Base-by-base conservation (phyloP, 2,888 invertebrate genomes). In the Melieria omissa region DNA sequence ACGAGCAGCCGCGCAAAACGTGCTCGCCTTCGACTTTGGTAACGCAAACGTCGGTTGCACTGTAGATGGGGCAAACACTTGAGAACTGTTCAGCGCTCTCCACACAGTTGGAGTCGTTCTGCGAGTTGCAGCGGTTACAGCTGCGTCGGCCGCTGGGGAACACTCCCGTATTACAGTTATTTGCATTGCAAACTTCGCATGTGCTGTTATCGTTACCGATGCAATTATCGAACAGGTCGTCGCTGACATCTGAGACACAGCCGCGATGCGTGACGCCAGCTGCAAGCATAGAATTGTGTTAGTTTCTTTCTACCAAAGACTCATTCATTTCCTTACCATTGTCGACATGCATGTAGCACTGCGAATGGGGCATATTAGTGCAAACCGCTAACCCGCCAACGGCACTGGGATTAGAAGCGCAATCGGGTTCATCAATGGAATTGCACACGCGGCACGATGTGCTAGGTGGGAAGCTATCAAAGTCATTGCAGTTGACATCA, bases 81-180 rank as follows among this genome's bases (percentile, higher is more conserved):
- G 74, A 71, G 41, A 78, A 80, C 42, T 65, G 16, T 2, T 49
- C 8, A 0, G 83, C 79, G 5, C 64, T 76, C 14, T 74, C 74
- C 12, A 77, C 81, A 65, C 84, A 85, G 16, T 76, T 54, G 0
- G 63, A 68, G 29, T 81, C 81, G 3, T 52, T 65, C 12, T 55
- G 60, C 16, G 84, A 84, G 16, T 83, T 79, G 69, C 85, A 85
- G 12, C 77, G 80, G 52, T 81, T 62, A 12, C 85, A 85, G 41
- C 78, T 78, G 2, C 76, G 78, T 74, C 85, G 83, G 44, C 81
- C 76, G 3, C 74, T 65, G 0, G 85, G 85, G n/a, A 77, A 82
- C 0, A 82, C 16, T 12, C 75, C 70, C 0, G 41, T 73, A 65
- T 85, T 85, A 73, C 84, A 85, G 5, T n/a, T 5, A 4, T 77